A percentile compares a stretch with the other conserved stretches of the same genome.
phyloP scores from a whole-genome alignment of 2,797 vertebrate genomes.

The Okamejei kenojei region DNA sequence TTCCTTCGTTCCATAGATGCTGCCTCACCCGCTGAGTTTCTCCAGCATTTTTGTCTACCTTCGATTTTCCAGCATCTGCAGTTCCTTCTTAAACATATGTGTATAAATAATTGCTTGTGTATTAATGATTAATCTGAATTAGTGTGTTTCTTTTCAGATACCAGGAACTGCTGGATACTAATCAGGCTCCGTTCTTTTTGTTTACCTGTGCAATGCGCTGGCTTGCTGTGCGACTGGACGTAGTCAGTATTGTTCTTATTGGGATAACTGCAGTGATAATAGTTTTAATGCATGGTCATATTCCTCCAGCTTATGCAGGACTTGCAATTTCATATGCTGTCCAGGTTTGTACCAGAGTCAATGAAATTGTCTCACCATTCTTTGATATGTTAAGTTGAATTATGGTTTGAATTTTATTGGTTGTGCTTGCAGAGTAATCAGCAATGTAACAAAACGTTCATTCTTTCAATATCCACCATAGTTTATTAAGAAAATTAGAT shows the following conservation, averaged over 20 bases:
- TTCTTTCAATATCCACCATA: neutral
- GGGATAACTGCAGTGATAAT: slow-evolving; percentile 81
- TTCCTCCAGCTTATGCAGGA: slow-evolving; percentile 76
- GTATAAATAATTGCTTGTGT: neutral
- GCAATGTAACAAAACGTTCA: neutral
- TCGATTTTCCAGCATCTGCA: no score
- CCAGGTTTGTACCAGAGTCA: slow-evolving; percentile 60
- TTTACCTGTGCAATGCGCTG: slow-evolving; percentile 88
- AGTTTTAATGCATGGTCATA: slow-evolving; percentile 80
- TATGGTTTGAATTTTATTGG: neutral
- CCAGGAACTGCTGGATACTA: slow-evolving; percentile 78
- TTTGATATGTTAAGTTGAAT: neutral
- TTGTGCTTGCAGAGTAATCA: neutral
- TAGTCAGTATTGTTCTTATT: slow-evolving; percentile 82
- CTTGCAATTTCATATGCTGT: slow-evolving; percentile 84
- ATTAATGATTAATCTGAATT: neutral
- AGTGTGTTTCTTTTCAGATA: slow-evolving; percentile 58
- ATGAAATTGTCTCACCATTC: neutral
- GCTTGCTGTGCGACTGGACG: slow-evolving; percentile 78
- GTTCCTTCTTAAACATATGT: neutral
- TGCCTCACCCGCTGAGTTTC: no score
- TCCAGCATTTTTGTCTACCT: no score
- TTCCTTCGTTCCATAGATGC: no score
- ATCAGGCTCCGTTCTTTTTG: slow-evolving; percentile 78
- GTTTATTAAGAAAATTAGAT: neutral